phyloP scores from a whole-genome alignment of 2,888 invertebrate genomes.

The Mimas tiliae region DNA sequence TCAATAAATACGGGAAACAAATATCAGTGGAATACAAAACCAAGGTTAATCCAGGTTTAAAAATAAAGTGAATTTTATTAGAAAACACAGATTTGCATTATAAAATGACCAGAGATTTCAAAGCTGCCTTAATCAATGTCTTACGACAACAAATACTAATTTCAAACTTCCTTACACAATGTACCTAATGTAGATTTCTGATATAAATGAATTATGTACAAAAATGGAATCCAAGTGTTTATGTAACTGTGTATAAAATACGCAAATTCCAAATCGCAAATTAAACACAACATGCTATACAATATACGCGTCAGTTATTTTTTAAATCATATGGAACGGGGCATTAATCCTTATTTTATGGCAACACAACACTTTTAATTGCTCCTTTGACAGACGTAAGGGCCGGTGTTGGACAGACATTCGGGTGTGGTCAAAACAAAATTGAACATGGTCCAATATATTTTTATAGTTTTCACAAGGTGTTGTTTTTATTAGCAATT shows the following conservation, averaged over 20 bases:
- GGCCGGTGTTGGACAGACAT: conserved; percentile 62
- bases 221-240: too few relatives aligned
- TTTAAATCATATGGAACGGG: conserved; percentile 57
- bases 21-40: too few relatives aligned
- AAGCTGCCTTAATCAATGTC: too few relatives aligned
- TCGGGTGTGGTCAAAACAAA: conserved; percentile 76
- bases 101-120: too few relatives aligned
- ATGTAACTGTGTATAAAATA: conserved; percentile 37
- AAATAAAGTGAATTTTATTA: too few relatives aligned
- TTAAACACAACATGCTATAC: too few relatives aligned
- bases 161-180: too few relatives aligned
- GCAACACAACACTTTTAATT: conserved; percentile 79
- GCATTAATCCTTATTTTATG: conserved; percentile 74
- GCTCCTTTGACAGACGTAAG: conserved; percentile 81
- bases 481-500: conserved; percentile 78
- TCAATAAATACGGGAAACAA: background rate
- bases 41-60: too few relatives aligned
- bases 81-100: too few relatives aligned
- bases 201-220: background rate
- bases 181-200: background rate
- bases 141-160: too few relatives aligned
- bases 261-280: conserved; percentile 27
- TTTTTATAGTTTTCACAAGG: conserved; percentile 75
- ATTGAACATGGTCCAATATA: conserved; percentile 74
- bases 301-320: conserved; percentile 40